Conservation (phyloP, 2,888 invertebrate species). For the Dichetophora obliterata region DNA sequence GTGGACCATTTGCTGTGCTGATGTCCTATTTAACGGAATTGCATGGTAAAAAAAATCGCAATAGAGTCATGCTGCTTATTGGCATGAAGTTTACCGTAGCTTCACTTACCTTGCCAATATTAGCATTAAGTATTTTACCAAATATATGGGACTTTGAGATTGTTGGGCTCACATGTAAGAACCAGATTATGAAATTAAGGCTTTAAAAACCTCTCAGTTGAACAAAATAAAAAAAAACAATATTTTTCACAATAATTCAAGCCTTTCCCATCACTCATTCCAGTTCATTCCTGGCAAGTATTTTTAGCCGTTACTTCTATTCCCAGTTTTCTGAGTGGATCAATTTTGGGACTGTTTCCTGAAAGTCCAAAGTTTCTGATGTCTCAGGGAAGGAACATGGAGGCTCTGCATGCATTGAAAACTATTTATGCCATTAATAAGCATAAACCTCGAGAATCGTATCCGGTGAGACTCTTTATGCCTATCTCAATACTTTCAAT, state of each 20-base stretch:
- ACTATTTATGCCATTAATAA: conserved; percentile 78
- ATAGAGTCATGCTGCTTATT: conserved; percentile 76
- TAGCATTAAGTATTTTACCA: conserved; percentile 83
- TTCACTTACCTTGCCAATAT: conserved; percentile 75
- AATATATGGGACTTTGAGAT: conserved; percentile 73
- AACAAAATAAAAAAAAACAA: too few species aligned
- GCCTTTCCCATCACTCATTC: background rate
- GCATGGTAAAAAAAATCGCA: conserved; percentile 77
- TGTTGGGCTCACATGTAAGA: conserved; percentile 57
- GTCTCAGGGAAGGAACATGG: conserved; percentile 52
- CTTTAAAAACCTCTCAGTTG: too few species aligned
- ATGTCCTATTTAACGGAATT: conserved; percentile 82
- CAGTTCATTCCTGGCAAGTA: conserved; percentile 64
- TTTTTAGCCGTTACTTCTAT: conserved; percentile 73
- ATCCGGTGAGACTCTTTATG: conserved; percentile 43
- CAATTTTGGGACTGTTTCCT: conserved; percentile 71
- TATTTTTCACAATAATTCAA: too few species aligned
- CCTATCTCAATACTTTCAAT: background rate
- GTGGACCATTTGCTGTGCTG: conserved; percentile 82
- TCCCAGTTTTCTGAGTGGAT: conserved; percentile 75
- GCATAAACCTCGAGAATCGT: conserved; percentile 70
- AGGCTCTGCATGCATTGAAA: conserved; percentile 60
- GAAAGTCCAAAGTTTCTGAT: conserved; percentile 60
- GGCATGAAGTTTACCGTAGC: conserved; percentile 78
- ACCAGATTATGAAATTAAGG: too few species aligned